Percentiles rank a stretch among this genome's conserved stretches.
These are phyloP conservation scores for Paelopatides confundens DNA, from an alignment of 53 echinoderm and acorn worm species.

Conservation along the genomic window DNA sequence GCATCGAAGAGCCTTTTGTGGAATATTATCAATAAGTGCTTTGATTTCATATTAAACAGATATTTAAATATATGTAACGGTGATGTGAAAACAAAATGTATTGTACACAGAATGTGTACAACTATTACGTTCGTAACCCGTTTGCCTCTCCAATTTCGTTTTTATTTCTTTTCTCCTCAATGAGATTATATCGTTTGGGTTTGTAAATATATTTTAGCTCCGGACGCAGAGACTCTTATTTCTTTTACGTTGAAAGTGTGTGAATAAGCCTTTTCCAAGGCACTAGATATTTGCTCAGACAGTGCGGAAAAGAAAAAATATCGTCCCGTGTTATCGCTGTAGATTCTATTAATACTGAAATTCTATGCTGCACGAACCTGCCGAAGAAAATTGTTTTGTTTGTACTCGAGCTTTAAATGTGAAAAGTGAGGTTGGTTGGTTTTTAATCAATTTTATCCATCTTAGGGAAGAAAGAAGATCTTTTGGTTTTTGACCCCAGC, in stretches of 20 bases:
- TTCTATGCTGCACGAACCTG: too few relatives aligned
- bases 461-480: too few relatives aligned
- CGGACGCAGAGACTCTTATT: neutral
- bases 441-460: too few relatives aligned
- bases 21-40: constrained; percentile 42
- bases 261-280: neutral
- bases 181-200: neutral
- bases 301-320: too few relatives aligned
- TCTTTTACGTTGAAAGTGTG: neutral
- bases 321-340: too few relatives aligned
- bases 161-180: neutral
- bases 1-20: constrained; percentile 40
- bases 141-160: neutral
- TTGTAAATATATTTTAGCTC: neutral
- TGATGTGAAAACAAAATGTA: constrained; percentile 29
- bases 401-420: too few relatives aligned
- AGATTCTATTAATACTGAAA: too few relatives aligned
- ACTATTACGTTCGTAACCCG: neutral
- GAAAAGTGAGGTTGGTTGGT: too few relatives aligned
- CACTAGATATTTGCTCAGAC: too few relatives aligned
- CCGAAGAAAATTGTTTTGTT: too few relatives aligned
- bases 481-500: too few relatives aligned
- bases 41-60: constrained; percentile 31
- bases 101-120: constrained; percentile 2
- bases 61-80: neutral